A percentile compares a stretch with the other conserved stretches of the same genome.
These are phyloP conservation scores for Epizoanthus illoricatus DNA, from an alignment of 92 coral and sea anemone species.

Conservation along the genomic window DNA sequence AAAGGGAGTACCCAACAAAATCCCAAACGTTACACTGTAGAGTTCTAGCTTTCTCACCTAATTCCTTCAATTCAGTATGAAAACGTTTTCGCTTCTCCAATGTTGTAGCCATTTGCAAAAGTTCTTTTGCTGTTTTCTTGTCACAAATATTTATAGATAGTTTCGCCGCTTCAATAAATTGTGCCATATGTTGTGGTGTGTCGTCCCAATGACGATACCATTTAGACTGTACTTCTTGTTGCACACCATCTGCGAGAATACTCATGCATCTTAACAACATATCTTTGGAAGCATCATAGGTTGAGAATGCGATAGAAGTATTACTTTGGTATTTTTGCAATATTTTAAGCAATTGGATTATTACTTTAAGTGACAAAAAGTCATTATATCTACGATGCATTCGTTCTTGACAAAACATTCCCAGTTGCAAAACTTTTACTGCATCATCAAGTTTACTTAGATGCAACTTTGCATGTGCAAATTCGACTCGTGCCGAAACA, in stretches of 20 bases:
- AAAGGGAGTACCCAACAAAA: not conserved
- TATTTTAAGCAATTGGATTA: not conserved
- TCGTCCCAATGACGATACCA: not conserved
- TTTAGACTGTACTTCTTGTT: not conserved
- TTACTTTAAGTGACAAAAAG: not conserved
- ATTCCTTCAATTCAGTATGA: not conserved
- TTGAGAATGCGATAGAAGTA: not conserved
- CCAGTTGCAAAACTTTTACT: not conserved
- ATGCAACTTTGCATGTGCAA: not conserved
- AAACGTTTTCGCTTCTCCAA: not conserved
- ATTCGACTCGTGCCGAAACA: not conserved
- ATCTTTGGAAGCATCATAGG: too few species aligned
- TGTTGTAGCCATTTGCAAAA: not conserved
- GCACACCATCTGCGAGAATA: too few species aligned
- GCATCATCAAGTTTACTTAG: slow-evolving; percentile 1
- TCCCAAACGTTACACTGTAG: not conserved
- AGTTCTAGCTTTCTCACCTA: not conserved
- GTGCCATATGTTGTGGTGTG: not conserved
- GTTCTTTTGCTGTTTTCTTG: not conserved
- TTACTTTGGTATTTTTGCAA: too few species aligned
- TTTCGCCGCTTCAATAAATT: not conserved
- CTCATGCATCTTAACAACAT: too few species aligned
- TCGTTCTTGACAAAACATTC: not conserved
- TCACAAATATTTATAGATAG: not conserved
- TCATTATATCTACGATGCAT: not conserved